Conservation (phyloP, 2,113 vertebrate species). For the Plestiodon gilberti region DNA sequence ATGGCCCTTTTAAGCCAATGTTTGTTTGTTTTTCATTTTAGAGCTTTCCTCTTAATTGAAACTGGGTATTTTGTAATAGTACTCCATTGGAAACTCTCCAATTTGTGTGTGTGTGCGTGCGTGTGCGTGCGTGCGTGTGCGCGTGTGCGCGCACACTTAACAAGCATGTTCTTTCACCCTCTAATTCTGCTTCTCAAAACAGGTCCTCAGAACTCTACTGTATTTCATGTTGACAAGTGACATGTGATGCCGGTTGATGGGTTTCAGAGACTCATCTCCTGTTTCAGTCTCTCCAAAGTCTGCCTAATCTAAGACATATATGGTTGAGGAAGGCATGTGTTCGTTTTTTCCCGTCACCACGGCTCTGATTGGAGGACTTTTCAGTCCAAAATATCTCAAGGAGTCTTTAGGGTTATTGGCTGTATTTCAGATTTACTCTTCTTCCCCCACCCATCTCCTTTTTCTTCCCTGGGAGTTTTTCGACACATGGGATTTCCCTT, state of each 20-base stretch:
- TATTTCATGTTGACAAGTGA: conserved; percentile 64
- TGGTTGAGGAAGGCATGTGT: conserved; percentile 51
- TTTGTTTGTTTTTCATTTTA: background rate
- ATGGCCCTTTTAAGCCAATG: background rate
- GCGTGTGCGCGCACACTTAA: no score
- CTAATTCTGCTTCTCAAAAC: conserved; percentile 6
- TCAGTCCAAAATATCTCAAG: conserved; percentile 75
- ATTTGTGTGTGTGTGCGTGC: no score
- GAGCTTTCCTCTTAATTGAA: background rate
- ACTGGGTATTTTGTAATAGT: background rate
- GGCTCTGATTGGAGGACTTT: conserved; percentile 67
- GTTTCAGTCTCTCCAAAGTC: conserved; percentile 41
- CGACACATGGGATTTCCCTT: conserved; percentile 46
- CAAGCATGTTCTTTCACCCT: background rate
- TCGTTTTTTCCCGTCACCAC: conserved; percentile 60
- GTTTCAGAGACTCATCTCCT: conserved; percentile 28
- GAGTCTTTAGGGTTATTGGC: conserved; percentile 68
- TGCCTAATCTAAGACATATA: conserved; percentile 71
- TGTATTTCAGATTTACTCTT: conserved; percentile 41
- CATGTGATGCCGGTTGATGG: conserved; percentile 64
- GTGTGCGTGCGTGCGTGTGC: no score
- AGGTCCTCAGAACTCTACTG: conserved; percentile 43
- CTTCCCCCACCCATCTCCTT: conserved; percentile 30
- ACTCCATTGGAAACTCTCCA: background rate
- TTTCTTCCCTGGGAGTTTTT: conserved; percentile 30